A percentile compares a stretch with the other conserved stretches of the same genome.
These are phyloP conservation scores for Thermophis baileyi DNA, from an alignment of 2,113 vertebrate species.

Conservation along the genomic window DNA sequence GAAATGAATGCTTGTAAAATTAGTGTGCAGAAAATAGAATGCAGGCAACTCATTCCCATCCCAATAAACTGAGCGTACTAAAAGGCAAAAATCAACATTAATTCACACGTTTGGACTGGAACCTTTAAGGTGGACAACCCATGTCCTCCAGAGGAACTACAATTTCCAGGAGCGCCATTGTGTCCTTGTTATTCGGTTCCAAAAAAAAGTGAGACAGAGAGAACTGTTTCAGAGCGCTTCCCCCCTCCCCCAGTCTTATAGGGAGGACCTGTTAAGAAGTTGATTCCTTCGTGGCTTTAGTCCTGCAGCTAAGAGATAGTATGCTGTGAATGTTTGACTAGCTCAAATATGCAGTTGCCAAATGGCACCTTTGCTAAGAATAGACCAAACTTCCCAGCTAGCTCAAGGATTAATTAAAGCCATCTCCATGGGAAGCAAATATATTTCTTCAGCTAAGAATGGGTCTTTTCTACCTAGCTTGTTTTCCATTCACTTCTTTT, in stretches of 20 bases:
- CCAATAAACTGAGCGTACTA: background rate
- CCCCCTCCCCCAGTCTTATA: background rate
- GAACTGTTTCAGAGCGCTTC: background rate
- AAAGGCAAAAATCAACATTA: background rate
- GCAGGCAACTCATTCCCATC: background rate
- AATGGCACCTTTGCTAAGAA: background rate
- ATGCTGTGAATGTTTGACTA: background rate
- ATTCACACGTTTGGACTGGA: background rate
- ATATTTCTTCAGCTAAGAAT: background rate
- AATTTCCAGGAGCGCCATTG: background rate
- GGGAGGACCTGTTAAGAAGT: background rate
- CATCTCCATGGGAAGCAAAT: background rate
- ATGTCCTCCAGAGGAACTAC: background rate
- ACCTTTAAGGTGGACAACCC: background rate
- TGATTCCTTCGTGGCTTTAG: background rate
- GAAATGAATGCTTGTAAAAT: background rate
- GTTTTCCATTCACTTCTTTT: background rate
- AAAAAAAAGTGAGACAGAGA: background rate
- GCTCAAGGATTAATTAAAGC: background rate
- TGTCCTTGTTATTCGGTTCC: background rate
- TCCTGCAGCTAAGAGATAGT: background rate
- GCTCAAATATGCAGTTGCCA: background rate
- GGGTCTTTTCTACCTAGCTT: background rate
- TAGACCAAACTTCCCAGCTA: background rate
- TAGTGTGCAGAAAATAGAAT: background rate